Base-by-base conservation (phyloP, 1,140 invertebrate genomes). In the Patella vulgata region DNA sequence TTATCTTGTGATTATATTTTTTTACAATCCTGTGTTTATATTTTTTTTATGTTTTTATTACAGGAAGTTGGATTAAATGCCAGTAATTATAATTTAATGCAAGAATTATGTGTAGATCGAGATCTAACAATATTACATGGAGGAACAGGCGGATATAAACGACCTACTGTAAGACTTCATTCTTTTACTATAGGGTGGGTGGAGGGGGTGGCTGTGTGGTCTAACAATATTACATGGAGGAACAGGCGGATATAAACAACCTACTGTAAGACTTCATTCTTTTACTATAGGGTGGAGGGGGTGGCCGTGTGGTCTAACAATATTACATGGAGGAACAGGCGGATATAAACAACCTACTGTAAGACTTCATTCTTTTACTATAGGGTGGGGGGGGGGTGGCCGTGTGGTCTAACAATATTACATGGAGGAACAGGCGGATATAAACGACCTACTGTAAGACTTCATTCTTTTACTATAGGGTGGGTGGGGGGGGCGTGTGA, bases 81-180 rank as follows among this genome's bases (percentile, higher is more conserved):
- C 11, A 53, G 51, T n/a, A 77, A 76, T 47, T 66, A 71, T 40
- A 55, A 60, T 14, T 71, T 57, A 47, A 76, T 80, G 14, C 50
- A 70, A 31, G 70, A 79, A 44, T 48, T 79, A 17, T 60, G 73
- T 48, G 44, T 54, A 9, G 31, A 63, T 1, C 69, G 67, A 55
- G 71, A 78, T 31, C 67, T 80, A 1, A 71, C 66, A 12, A 71
- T 79, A 31, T 62, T 80, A 23, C 75, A 80, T 59, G 70, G 74
- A 23, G 73, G 68, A 2, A 46, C 73, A 23, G 74, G 72, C 4
- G 74, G 74, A 43, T 73, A 75, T 52, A 54, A 66, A 11, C 66
- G 74, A 58, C 56, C 56, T 56, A 66, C 63, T 12, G 70, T 74
- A 39, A 62, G 54, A 50, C 23, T 25, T 31, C 3, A 31, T 39